Evolutionary conservation across 2,888 invertebrate genomes (phyloP), one percentile per base, ranked within the genome.

Genomic region (Platycheirus rosarum): DNA sequence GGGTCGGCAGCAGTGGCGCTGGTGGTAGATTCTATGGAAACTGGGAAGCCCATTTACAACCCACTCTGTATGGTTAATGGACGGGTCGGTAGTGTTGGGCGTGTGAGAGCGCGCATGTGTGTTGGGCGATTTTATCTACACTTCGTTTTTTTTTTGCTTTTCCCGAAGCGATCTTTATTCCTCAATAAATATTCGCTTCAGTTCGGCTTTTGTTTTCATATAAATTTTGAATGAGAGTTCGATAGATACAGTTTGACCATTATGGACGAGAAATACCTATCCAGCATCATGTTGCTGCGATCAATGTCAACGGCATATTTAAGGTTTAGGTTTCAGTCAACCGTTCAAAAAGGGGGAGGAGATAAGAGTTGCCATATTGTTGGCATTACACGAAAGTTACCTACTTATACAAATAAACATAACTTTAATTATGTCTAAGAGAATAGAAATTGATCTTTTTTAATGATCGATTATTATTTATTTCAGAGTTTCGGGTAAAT

Each of bases 11-110:
- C 57, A 26, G 42, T 60, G 57, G 16, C 16, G 16, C 40, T 29
- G 49, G 16, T 32, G 42, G 57, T 60, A 42, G 63, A 69, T 79
- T 55, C 68, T 69, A 74, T 79, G 74, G 62, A 37, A 73, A 78
- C 69, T 69, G 74, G 74, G 78, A 62, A 63, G 74, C 74, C 79
- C 69, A 79, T 79, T 69, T 75, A 68, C 79, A 79, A 65, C 79
- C 79, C 79, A 79, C 79, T 79, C 68, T 53, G 79, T 79, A 79
- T 79, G 74, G 74, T 79, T 79, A 79, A 66, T 74, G 20, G 23
- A 40, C 57, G 23, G 13, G 60, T 55, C 65, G 46, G 74, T 44
- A 26, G 44, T 55, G 63, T 49, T 69, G 69, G 75, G 75, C 69
- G 79, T 69, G 75, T 55, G 68, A 74, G 69, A 79, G 48, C 29